phyloP scores from a whole-genome alignment of 2,113 vertebrate species.

The Gopherus evgoodei region DNA sequence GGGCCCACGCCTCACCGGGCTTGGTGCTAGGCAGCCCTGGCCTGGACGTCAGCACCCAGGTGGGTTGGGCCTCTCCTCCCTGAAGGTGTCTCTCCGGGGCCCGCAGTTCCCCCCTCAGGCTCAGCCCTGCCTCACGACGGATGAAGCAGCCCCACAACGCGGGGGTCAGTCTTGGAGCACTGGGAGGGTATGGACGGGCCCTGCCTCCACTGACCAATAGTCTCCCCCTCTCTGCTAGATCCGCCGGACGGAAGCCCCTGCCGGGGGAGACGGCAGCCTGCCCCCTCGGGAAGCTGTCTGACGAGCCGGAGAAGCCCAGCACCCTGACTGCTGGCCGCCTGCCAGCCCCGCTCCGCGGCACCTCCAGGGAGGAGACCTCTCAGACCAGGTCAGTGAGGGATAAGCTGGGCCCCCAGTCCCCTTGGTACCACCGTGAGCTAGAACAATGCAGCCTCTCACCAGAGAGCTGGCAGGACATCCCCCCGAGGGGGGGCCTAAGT shows the following conservation, averaged over 20 bases:
- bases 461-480: neutral
- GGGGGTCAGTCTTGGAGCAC: neutral
- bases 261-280: constrained; percentile 50
- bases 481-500: neutral
- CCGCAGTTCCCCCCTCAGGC: no score
- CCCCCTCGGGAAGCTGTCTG: constrained; percentile 81
- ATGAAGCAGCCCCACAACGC: neutral
- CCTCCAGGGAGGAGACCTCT: constrained; percentile 81
- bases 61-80: neutral
- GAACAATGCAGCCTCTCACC: neutral
- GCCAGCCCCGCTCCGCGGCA: constrained; percentile 69
- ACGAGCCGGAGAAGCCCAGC: constrained; percentile 85
- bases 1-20: neutral
- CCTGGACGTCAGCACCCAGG: no score
- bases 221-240: constrained; percentile 70
- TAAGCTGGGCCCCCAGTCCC: neutral
- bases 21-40: neutral
- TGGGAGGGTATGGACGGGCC: neutral
- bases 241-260: constrained; percentile 79
- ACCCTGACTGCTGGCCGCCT: constrained; percentile 61
- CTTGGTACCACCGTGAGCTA: neutral
- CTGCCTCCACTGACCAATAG: neutral
- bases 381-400: neutral
- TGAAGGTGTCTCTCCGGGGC: neutral
- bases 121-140: no score